Evolutionary conservation across 2,888 invertebrate genomes (phyloP).

Genomic region (Arenicola marina): DNA sequence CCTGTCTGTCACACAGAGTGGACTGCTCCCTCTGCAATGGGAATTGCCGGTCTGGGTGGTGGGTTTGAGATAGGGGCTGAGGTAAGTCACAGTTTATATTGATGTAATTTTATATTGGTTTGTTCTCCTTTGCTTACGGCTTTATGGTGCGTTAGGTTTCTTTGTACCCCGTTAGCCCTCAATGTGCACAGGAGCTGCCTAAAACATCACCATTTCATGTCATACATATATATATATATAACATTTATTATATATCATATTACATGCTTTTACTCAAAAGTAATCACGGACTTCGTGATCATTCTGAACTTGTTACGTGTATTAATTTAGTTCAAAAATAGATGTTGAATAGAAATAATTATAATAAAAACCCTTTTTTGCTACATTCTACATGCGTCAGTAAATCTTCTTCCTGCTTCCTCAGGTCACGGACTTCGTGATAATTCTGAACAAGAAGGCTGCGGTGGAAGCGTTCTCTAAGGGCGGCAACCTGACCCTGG

Average conservation of each 20-base stretch:
- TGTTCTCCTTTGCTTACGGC: background rate
- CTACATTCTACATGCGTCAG: too few relatives aligned
- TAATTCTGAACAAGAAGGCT: slow-evolving; percentile 49
- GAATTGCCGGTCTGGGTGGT: slow-evolving; percentile 55
- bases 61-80: slow-evolving; percentile 57
- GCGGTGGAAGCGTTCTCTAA: slow-evolving; percentile 57
- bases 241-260: too few relatives aligned
- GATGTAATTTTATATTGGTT: background rate
- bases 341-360: too few relatives aligned
- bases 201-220: too few relatives aligned
- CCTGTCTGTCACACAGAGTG: slow-evolving; percentile 40
- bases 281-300: too few relatives aligned
- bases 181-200: too few relatives aligned
- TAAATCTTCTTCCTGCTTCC: background rate
- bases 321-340: too few relatives aligned
- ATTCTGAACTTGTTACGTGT: too few relatives aligned
- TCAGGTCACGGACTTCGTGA: slow-evolving; percentile 58
- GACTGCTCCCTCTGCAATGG: slow-evolving; percentile 57
- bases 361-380: too few relatives aligned
- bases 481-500: slow-evolving; percentile 56
- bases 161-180: too few relatives aligned
- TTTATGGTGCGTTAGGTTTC: too few relatives aligned
- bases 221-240: too few relatives aligned
- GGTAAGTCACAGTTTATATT: slow-evolving; percentile 32
- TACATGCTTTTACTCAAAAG: background rate